Evolutionary conservation across 2,797 vertebrate species (phyloP).

Genomic region (Prunella strophiata): DNA sequence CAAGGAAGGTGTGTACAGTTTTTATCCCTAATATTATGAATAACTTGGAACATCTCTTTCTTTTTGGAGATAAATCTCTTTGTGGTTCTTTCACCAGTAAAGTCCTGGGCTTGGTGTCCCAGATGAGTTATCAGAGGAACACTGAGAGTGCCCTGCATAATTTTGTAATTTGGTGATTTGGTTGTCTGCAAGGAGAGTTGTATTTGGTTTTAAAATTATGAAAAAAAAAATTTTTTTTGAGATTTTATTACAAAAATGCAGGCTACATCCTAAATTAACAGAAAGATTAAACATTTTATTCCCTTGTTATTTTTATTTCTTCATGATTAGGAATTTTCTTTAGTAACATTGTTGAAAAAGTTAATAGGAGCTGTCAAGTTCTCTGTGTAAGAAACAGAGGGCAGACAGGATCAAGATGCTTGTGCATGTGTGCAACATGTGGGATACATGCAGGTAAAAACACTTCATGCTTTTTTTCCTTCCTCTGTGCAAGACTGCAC

Average conservation of each 20-base stretch:
- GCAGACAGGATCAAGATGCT: not conserved
- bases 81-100: not conserved
- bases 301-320: not conserved
- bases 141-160: not conserved
- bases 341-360: not conserved
- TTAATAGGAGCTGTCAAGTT: not conserved
- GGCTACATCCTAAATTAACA: not conserved
- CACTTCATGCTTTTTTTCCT: not conserved
- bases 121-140: not conserved
- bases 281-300: not conserved
- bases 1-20: not conserved
- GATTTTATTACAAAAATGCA: not conserved
- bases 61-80: not conserved
- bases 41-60: not conserved
- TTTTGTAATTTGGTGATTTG: not conserved
- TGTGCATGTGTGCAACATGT: fast-evolving
- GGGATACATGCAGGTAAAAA: not conserved
- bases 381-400: not conserved
- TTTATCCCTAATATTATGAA: not conserved
- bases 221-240: not conserved
- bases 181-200: not conserved
- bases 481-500: not conserved
- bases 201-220: not conserved
- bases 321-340: not conserved
- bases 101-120: not conserved